Evolutionary conservation across 2,888 invertebrate species (phyloP), one percentile per base, ranked within the genome.

Genomic region (Papilio elwesi): DNA sequence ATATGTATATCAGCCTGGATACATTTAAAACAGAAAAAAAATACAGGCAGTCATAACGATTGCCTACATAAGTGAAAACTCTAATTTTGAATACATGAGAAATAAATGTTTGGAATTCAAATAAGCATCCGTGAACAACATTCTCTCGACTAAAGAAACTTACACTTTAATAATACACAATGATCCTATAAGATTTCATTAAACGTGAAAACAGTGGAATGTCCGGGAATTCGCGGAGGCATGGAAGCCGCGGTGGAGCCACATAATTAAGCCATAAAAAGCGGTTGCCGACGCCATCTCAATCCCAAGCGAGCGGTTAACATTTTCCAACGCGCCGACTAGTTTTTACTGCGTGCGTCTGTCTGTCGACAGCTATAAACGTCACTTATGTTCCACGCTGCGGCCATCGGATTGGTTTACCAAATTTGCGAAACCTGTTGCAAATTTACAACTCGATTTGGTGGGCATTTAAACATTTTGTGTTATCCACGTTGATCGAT

Each of bases 181-280:
- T 26, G 26, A 43, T 43, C 38, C 43, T 49, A 49, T 43, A 59
- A n/a, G 10, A 59, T 59, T 59, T 15, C 43, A 43, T 59, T 59
- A 59, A 59, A 59, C 13, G 11, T 16, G 63, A 70, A 59, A 51
- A 51, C 26, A 36, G 36, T 26, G 52, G 48, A 68, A 72, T 68
- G 64, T 73, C 72, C 68, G 16, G 16, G 53, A 51, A 51, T 26
- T 73, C 26, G 64, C 11, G n/a, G n/a, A 38, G 57, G 55, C 72
- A 68, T 73, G 64, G 55, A 55, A 48, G 12, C 52, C 47, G 16
- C 26, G 13, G 36, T 4, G 49, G n/a, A 36, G 57, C 36, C 64
- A 64, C 64, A 49, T 72, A 68, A 73, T 73, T 73, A 68, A 68
- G 72, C 72, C 72, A 73, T 73, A 73, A 68, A 73, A 73, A 73